Evolutionary conservation across 2,888 invertebrate species (phyloP), one percentile per base, ranked within the genome.

Genomic region (Plutella xylostella): DNA sequence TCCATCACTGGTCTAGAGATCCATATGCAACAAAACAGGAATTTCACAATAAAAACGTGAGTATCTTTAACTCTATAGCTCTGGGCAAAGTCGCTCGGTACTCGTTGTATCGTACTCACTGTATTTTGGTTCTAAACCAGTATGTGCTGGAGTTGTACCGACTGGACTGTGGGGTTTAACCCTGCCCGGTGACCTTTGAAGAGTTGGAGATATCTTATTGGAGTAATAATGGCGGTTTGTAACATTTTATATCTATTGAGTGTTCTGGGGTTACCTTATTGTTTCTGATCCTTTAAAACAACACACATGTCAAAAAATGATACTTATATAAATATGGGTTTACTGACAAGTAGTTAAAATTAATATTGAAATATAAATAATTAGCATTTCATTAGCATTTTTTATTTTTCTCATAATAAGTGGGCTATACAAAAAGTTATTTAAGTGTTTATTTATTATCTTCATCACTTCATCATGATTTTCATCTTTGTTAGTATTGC

Each of bases 61-160:
- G 37, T 19, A 33, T 33, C 15, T 15, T 19, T 18, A 39, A 22
- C n/a, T 25, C 39, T 39, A 39, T n/a, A 39, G 41, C 41, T 31
- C 11, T 17, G 15, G 41, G 41, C 41, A 30, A 41, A 41, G 41
- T 28, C 41, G 19, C 28, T 15, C 15, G n/a, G 25, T 25, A 12
- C 14, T 14, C 17, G n/a, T 12, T 11, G 37, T 18, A 22, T 20
- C 12, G 37, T 18, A 18, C 25, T 14, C 39, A 17, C 41, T 30
- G 30, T 31, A 42, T 42, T 42, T 42, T 42, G 33, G 42, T n/a
- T 21, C 20, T 15, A 33, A 42, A 42, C 42, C 42, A 33, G 42
- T 40, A 40, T 40, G 15, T 19, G 37, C 37, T 33, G 9, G 25
- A 11, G 9, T 25, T 25, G 25, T 25, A 7, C 25, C 25, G 6